These are phyloP conservation scores for Entomobrya multifasciata DNA, from an alignment of 2,888 invertebrate species.

Conservation along the genomic window DNA sequence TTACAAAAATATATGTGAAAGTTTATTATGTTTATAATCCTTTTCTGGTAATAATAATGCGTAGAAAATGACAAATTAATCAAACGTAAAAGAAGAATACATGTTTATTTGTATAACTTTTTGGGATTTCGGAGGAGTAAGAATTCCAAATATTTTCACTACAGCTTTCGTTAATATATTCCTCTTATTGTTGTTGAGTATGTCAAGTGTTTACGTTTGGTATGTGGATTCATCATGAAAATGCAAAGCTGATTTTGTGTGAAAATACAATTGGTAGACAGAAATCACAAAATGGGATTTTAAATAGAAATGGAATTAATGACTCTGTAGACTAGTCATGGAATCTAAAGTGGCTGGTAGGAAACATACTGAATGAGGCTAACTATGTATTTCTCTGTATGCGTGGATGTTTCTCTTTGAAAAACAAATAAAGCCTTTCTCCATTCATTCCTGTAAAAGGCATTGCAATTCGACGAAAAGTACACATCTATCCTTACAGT, in stretches of 20 bases:
- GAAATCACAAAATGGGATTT: conserved; percentile 12
- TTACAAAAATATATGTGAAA: no score
- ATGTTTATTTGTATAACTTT: not conserved
- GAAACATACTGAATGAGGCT: conserved; percentile 17
- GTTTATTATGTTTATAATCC: not conserved
- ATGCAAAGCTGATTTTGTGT: conserved; percentile 33
- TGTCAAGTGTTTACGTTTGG: not conserved
- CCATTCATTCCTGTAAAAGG: no score
- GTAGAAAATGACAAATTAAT: not conserved
- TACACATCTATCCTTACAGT: no score
- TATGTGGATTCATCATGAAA: conserved; percentile 15
- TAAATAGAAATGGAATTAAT: conserved; percentile 20
- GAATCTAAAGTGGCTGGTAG: not conserved
- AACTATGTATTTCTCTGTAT: not conserved
- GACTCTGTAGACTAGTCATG: not conserved
- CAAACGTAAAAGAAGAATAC: not conserved
- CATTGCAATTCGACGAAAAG: no score
- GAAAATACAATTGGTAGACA: no score
- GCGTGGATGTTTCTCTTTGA: not conserved
- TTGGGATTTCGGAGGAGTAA: not conserved
- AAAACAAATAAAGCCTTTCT: not conserved
- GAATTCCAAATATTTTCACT: not conserved
- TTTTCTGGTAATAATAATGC: not conserved
- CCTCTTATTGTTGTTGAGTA: not conserved
- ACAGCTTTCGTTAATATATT: not conserved